Conservation (phyloP, 1,140 invertebrate species). For the Drosophila parvula region DNA sequence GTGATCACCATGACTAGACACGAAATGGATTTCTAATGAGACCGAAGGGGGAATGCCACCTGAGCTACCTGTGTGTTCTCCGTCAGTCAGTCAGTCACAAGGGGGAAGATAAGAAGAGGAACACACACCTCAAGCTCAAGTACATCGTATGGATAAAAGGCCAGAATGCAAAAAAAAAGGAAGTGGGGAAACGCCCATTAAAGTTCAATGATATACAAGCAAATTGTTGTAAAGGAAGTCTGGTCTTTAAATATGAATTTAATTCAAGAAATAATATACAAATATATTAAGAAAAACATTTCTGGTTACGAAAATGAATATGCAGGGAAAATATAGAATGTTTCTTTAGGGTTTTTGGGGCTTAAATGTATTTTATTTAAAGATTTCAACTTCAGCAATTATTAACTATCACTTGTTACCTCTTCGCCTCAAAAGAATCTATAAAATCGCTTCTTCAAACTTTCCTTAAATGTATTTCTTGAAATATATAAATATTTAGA, state of each 20-base stretch:
- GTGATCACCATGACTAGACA: constrained; percentile 44
- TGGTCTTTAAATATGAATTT: neutral
- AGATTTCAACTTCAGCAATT: no score
- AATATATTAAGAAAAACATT: no score
- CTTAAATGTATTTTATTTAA: neutral
- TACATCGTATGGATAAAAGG: constrained; percentile 12
- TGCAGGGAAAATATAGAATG: rapidly evolving
- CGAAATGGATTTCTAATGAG: constrained; percentile 43
- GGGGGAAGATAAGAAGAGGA: constrained; percentile 20
- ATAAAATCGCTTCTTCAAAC: neutral
- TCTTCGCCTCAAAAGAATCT: neutral
- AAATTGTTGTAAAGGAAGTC: neutral
- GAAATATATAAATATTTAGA: constrained; percentile 20
- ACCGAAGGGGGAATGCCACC: constrained; percentile 8
- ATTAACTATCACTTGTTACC: neutral
- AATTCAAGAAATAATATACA: neutral
- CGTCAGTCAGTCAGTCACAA: neutral
- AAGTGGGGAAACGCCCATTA: constrained; percentile 13
- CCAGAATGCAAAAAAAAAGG: constrained; percentile 26
- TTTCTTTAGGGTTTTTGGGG: neutral
- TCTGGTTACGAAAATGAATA: neutral
- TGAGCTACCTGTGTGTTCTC: constrained; percentile 35
- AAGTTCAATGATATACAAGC: constrained; percentile 25
- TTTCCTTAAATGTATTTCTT: neutral
- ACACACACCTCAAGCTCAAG: neutral